Base-by-base conservation (phyloP, 2,888 invertebrate genomes). In the Ischnura elegans region DNA sequence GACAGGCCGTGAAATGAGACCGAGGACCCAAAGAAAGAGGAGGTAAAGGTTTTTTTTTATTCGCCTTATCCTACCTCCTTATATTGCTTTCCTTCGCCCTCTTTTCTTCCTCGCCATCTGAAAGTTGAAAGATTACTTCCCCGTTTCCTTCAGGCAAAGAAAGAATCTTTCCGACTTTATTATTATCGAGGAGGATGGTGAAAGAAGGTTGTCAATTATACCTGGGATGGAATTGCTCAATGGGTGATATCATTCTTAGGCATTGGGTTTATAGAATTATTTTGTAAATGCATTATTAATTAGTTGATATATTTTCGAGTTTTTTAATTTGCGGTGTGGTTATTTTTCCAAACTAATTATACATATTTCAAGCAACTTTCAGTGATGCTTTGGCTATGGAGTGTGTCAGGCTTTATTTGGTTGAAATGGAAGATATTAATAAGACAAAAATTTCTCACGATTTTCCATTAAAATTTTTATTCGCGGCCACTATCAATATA, bases 1-100 rank as follows among this genome's bases (percentile, higher is more conserved):
- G 86, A 86, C 86, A 86, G 76, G 76, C 76, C 76, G 76, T 86
- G 86, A 46, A 86, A 86, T 46, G 43, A 86, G 86, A 86, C 25
- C 43, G 45, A 86, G 46, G 45, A n/a, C 25, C 43, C 45, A n/a
- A 46, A 46, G 43, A 43, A 19, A 42, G 51, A 19, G 19, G 85
- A 42, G 85, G 25, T 0, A 61, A 61, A 21, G 21, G n/a, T 61
- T 61, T 61, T 61, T 61, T 61, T 61, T 61, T n/a, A 13, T 51
- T 51, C n/a, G 8, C n/a, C 25, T 61, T 61, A 25, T 25, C 61
- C 5, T n/a, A 25, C 25, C 25, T 61, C n/a, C n/a, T 61, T 61
- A 76, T 36, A 36, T 76, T 36, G 36, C 36, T 76, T 36, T 76
- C 36, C 13, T 47, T 13, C 47, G n/a, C n/a, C 36, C 76, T 76